Evolutionary conservation across 2,797 vertebrate species (phyloP).

Genomic region (Halcyon chelicuti): DNA sequence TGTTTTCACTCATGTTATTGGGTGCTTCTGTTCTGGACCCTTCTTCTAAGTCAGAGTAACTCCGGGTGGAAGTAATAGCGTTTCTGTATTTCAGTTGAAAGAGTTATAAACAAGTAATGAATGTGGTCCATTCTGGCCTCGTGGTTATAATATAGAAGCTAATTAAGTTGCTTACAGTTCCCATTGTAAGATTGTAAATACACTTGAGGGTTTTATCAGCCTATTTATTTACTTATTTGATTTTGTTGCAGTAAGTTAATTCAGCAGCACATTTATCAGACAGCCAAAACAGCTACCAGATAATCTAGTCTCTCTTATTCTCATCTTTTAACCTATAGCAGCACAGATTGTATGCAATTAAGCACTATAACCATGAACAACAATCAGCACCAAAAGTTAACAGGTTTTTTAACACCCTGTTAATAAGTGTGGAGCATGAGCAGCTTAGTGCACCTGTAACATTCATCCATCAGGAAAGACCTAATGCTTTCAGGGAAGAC

Average conservation of each 20-base stretch:
- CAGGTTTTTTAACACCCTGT: not conserved
- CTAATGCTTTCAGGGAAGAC: not conserved
- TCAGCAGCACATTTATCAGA: not conserved
- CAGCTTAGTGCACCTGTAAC: not conserved
- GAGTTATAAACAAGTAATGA: not conserved
- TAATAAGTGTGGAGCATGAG: not conserved
- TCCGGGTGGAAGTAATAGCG: not conserved
- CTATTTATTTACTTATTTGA: not conserved
- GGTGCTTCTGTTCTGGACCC: not conserved
- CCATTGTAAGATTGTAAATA: not conserved
- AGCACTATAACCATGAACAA: not conserved
- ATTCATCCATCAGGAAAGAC: not conserved
- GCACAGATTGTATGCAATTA: not conserved
- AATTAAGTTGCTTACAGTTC: not conserved
- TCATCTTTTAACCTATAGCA: not conserved
- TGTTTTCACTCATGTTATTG: not conserved
- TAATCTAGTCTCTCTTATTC: not conserved
- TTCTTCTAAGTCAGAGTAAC: not conserved
- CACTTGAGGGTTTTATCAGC: not conserved
- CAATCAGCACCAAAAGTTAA: not conserved
- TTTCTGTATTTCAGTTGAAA: not conserved
- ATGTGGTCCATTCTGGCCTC: not conserved
- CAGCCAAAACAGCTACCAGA: not conserved
- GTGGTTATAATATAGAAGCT: not conserved
- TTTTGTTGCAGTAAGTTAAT: not conserved